Base-by-base conservation (phyloP, 64 coral and sea anemone species). In the Actinia equina region DNA sequence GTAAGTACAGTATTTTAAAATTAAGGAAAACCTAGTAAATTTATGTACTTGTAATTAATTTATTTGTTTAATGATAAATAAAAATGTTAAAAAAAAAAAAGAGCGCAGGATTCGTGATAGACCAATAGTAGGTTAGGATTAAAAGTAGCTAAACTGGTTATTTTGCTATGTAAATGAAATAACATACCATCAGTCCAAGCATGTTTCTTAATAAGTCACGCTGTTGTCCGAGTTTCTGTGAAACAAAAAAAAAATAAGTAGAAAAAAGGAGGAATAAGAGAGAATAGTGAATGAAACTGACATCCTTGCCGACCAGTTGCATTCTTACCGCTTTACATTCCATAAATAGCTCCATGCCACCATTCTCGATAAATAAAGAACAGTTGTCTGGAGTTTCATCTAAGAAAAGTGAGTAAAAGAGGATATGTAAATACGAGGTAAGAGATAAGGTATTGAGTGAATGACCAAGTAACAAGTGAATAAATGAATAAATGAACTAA, bases 331-430 rank as follows among this genome's bases (percentile, higher is more conserved):
- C 20, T 27, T 87, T 92, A 81, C 94, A 96, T 1, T 76, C 30
- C 84, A 85, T 78, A 45, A 96, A 96, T 19, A 96, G 74, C 22
- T 92, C 57, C 82, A 96, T 76, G 51, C 94, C 94, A 51, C 91
- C 87, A 54, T 89, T 79, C 0, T 86, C 78, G 20, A 96, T 87
- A 63, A 96, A 96, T 77, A 96, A 44, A 0, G 83, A 84, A 87
- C 94, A 96, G 80, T 96, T 96, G n/a, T 83, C 84, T 67, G 94
- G 94, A 77, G 91, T 96, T 51, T 96, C 94, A 81, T 96, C 94
- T 96, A 49, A 43, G 43, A 44, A 70, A 54, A 13, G 46, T 49
- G 7, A 8, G 7, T 49, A 6, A 49, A 49, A 49, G 7, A 49
- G 30, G 30, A 37, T 37, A 37, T 37, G 30, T 37, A 37, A 37